A percentile compares a stretch with the other conserved stretches of the same genome.
These are phyloP conservation scores for Presbytis comata DNA, from an alignment of 2,797 vertebrate species.

Conservation along the genomic window DNA sequence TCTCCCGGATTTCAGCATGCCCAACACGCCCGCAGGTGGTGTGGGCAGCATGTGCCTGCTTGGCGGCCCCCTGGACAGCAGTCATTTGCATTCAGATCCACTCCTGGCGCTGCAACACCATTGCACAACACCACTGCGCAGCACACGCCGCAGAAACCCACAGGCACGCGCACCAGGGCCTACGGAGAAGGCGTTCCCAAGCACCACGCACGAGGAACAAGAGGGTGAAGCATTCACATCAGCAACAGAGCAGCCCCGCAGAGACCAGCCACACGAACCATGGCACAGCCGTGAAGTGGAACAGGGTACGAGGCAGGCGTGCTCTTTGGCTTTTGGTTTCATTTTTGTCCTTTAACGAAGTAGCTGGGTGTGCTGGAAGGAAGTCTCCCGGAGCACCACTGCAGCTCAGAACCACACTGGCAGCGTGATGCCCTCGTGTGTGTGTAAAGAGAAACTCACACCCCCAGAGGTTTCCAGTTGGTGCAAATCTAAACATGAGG, in stretches of 20 bases:
- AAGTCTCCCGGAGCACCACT: not conserved
- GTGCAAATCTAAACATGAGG: not conserved
- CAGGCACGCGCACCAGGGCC: not conserved
- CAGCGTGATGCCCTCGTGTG: not conserved
- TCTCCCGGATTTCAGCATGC: too few relatives aligned
- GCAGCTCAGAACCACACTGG: not conserved
- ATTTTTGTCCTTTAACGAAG: not conserved
- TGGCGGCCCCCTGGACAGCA: not conserved
- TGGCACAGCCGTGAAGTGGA: not conserved
- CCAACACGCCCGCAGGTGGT: not conserved
- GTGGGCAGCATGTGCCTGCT: not conserved
- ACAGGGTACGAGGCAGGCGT: not conserved
- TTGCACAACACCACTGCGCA: fast-evolving
- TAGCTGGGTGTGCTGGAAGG: not conserved
- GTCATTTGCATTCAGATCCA: not conserved
- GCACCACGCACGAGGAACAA: not conserved
- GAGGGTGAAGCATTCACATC: too few relatives aligned
- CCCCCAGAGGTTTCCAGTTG: not conserved
- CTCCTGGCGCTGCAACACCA: not conserved
- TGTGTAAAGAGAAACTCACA: not conserved
- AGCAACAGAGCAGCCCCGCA: too few relatives aligned
- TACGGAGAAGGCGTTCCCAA: not conserved
- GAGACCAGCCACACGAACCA: not conserved
- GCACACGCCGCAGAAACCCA: not conserved
- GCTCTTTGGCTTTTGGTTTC: not conserved